These are phyloP conservation scores for Neogobius melanostomus DNA, from an alignment of 2,113 vertebrate species.

Conservation along the genomic window DNA sequence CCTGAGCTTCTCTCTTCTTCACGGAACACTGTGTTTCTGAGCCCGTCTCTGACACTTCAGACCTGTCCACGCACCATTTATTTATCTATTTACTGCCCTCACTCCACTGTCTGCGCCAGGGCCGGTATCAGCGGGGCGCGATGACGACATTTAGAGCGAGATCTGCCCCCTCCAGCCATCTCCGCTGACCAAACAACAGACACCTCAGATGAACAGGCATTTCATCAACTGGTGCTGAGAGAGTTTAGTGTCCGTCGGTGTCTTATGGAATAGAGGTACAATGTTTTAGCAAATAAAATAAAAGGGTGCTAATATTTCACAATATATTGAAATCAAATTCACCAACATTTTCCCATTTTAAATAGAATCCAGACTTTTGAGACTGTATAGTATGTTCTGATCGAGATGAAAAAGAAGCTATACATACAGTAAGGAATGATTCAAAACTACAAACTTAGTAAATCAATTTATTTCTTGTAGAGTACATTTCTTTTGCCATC, in stretches of 20 bases:
- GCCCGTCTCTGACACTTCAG: constrained; percentile 42
- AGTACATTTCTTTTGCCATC: too few relatives aligned
- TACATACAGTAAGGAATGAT: too few relatives aligned
- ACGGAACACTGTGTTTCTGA: constrained; percentile 43
- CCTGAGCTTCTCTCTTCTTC: constrained; percentile 39
- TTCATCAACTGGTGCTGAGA: not conserved
- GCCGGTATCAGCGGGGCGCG: not conserved
- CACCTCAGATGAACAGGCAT: not conserved
- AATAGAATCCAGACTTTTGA: too few relatives aligned
- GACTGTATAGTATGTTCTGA: too few relatives aligned
- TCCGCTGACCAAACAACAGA: not conserved
- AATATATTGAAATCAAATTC: too few relatives aligned
- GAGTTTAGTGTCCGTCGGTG: not conserved
- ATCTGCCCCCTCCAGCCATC: constrained; percentile 1
- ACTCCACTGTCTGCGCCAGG: constrained; percentile 36
- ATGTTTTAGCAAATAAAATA: not conserved
- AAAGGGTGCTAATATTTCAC: not conserved
- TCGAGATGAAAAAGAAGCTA: too few relatives aligned
- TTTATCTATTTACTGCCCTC: constrained; percentile 50
- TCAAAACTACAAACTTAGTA: too few relatives aligned
- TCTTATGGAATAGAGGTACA: not conserved
- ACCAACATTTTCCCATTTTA: too few relatives aligned
- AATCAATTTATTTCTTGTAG: too few relatives aligned
- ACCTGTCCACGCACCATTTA: constrained; percentile 44
- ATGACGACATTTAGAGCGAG: constrained; percentile 9